A percentile compares a stretch with the other conserved stretches of the same genome.
Conservation (phyloP, 53 echinoderm and acorn worm genomes). For the Henricia sp. region DNA sequence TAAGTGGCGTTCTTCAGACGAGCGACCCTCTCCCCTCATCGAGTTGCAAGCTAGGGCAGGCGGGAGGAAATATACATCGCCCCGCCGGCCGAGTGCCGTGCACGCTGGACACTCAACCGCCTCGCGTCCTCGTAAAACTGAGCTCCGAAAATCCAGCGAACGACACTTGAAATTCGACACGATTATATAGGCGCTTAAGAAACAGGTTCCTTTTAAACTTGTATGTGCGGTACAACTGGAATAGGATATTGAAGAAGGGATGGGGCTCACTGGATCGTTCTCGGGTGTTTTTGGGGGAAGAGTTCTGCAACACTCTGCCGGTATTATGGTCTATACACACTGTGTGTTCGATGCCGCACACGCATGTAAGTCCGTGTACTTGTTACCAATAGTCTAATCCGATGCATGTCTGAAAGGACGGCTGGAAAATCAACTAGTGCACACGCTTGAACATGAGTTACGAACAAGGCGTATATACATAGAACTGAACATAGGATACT, state of each 20-base stretch:
- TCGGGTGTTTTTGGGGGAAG: too few species aligned
- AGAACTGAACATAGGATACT: too few species aligned
- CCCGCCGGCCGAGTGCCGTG: constrained; percentile 6
- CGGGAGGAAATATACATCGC: constrained; percentile 1
- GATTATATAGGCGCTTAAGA: constrained; percentile 47
- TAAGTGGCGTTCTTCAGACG: constrained; percentile 51
- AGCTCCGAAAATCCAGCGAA: constrained; percentile 6
- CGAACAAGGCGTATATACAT: too few species aligned
- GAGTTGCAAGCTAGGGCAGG: constrained; percentile 7
- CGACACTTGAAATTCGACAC: constrained; percentile 55
- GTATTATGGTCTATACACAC: too few species aligned
- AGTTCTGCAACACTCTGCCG: too few species aligned
- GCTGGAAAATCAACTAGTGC: too few species aligned
- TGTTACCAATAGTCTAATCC: too few species aligned
- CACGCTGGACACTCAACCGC: neutral
- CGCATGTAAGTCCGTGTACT: too few species aligned
- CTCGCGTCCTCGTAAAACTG: constrained; percentile 27
- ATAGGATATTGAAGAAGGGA: constrained; percentile 1
- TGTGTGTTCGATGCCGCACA: too few species aligned
- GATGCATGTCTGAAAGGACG: too few species aligned
- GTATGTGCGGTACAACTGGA: constrained; percentile 13
- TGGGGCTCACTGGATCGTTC: too few species aligned
- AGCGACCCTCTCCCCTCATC: constrained; percentile 42
- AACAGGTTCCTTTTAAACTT: constrained; percentile 1
- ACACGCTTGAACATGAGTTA: too few species aligned